A percentile compares a stretch with the other conserved stretches of the same genome.
Evolutionary conservation across 2,888 invertebrate species (phyloP).

Genomic region (Lissonota sp.): DNA sequence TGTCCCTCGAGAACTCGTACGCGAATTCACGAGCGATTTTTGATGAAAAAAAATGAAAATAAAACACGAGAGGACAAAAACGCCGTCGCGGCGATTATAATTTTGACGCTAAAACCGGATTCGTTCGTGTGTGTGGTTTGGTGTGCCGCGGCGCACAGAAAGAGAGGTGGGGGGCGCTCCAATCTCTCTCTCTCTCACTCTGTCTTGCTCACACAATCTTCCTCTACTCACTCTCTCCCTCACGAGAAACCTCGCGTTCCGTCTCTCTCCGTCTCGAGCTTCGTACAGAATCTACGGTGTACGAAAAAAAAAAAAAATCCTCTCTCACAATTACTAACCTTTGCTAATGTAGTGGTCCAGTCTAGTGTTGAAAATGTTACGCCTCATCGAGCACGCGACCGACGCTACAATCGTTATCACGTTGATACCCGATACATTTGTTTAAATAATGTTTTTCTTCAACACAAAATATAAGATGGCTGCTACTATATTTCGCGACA

Average conservation of each 20-base stretch:
- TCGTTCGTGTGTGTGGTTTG: constrained; percentile 47
- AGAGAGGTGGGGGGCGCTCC: constrained; percentile 37
- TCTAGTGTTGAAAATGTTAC: constrained; percentile 82
- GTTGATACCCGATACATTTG: constrained; percentile 81
- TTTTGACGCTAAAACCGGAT: constrained; percentile 62
- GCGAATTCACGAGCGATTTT: background rate
- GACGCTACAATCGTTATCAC: constrained; percentile 79
- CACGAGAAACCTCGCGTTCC: background rate
- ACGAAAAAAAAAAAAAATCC: constrained; percentile 38
- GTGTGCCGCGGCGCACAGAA: constrained; percentile 56
- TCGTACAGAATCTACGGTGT: constrained; percentile 45
- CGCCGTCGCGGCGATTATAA: constrained; percentile 34
- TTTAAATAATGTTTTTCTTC: constrained; percentile 83
- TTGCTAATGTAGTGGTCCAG: constrained; percentile 83
- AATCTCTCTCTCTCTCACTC: constrained; percentile 19
- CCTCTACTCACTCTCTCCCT: constrained; percentile 6
- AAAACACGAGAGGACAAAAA: background rate
- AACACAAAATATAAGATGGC: constrained; percentile 84
- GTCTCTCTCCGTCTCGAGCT: constrained; percentile 49
- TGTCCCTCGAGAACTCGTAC: background rate
- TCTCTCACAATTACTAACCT: constrained; percentile 77
- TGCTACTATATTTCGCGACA: constrained; percentile 80
- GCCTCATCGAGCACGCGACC: constrained; percentile 82
- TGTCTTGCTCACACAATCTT: constrained; percentile 16
- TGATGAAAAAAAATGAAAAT: background rate